These are phyloP conservation scores for Malthinus seriepunctatus DNA, from an alignment of 2,888 invertebrate genomes.

Conservation along the genomic window DNA sequence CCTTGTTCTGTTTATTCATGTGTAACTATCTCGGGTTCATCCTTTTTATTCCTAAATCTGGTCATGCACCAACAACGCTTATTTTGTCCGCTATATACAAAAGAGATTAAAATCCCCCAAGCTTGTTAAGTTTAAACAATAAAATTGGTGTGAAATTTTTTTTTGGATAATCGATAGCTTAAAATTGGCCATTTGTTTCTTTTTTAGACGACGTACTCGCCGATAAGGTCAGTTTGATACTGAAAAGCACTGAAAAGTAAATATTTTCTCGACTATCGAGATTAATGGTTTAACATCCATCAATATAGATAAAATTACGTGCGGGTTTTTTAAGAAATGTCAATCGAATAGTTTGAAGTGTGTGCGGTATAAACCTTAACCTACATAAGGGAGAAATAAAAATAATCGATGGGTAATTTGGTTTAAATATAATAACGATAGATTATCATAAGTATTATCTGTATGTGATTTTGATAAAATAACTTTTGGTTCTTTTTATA, in stretches of 20 bases:
- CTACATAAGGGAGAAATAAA: background rate
- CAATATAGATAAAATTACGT: slow-evolving; percentile 1
- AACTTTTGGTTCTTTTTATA: background rate
- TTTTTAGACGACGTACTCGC: too few species aligned
- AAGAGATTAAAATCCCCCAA: slow-evolving; percentile 1
- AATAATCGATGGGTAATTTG: background rate
- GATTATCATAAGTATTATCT: background rate
- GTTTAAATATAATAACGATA: background rate
- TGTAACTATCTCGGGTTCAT: slow-evolving; percentile 1
- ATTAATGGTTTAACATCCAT: slow-evolving; percentile 2
- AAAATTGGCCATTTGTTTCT: background rate
- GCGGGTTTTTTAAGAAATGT: too few species aligned
- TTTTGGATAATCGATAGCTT: background rate
- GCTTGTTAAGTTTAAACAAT: background rate
- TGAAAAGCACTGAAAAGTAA: too few species aligned
- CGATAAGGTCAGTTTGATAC: too few species aligned
- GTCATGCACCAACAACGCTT: background rate
- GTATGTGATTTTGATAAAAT: background rate
- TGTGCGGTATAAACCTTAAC: background rate
- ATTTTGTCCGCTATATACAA: background rate
- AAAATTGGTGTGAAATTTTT: slow-evolving; percentile 3
- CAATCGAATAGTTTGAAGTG: background rate
- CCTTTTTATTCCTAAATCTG: slow-evolving; percentile 14
- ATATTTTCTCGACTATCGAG: background rate
- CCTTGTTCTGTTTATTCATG: slow-evolving; percentile 15